Conservation (phyloP, 2,888 invertebrate species). For the Cephalotes varians region DNA sequence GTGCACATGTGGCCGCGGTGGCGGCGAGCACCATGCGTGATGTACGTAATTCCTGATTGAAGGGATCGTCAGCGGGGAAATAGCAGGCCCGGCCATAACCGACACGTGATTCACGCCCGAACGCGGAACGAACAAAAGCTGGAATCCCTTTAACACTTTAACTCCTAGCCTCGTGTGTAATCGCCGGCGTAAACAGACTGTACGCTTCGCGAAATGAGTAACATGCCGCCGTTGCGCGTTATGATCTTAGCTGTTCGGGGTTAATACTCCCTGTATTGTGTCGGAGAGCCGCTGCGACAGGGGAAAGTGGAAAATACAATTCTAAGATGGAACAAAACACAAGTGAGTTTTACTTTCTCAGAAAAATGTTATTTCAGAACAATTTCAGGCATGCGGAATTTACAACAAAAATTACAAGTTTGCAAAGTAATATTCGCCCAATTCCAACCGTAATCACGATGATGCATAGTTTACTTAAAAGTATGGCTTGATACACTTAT, state of each 20-base stretch:
- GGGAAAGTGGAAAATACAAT: neutral
- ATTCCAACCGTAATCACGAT: neutral
- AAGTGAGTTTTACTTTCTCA: neutral
- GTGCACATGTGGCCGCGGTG: slow-evolving; percentile 37
- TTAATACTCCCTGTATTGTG: neutral
- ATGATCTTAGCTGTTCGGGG: slow-evolving; percentile 8
- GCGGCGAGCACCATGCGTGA: slow-evolving; percentile 36
- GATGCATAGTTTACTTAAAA: neutral
- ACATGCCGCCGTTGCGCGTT: slow-evolving; percentile 30
- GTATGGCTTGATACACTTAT: neutral
- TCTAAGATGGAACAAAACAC: neutral
- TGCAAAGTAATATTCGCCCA: neutral
- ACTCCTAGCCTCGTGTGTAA: slow-evolving; percentile 45
- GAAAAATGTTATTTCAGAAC: neutral
- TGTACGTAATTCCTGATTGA: slow-evolving; percentile 55
- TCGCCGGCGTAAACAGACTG: slow-evolving; percentile 49
- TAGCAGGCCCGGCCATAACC: slow-evolving; percentile 33
- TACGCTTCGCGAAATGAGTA: slow-evolving; percentile 32
- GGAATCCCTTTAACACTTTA: slow-evolving; percentile 55
- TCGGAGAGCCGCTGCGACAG: neutral
- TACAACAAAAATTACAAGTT: neutral
- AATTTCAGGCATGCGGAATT: neutral
- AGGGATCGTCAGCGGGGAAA: slow-evolving; percentile 39
- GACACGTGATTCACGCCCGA: slow-evolving; percentile 41
- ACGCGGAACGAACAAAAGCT: slow-evolving; percentile 37